Evolutionary conservation across 92 coral and sea anemone genomes (phyloP), one percentile per base, ranked within the genome.

Genomic region (Galaxea fascicularis): DNA sequence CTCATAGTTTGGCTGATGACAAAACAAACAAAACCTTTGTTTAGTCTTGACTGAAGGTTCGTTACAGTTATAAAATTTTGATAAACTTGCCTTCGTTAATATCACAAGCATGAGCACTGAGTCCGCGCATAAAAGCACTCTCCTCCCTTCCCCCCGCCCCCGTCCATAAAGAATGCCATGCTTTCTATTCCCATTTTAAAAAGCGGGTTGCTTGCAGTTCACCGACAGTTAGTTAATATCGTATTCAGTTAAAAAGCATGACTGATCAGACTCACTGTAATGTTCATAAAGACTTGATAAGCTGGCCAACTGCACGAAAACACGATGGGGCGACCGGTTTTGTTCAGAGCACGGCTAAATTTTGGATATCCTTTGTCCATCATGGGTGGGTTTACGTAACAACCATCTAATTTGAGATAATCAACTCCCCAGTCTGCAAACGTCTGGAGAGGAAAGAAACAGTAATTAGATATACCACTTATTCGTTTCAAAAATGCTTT

Each of bases 221-320:
- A 35, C 41, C 41, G 6, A 35, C 41, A 35, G 6, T 35, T 35
- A 6, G 41, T 35, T 35, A 35, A 35, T 6, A 35, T 35, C 11
- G 56, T 11, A 0, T 49, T 49, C 14, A 49, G 56, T 10, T 2
- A 49, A 10, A 49, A 16, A 35, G 51, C 31, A 68, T 31, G 51
- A 21, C 0, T 7, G 77, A 18, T 8, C 21, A 29, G 6, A 79
- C 85, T 70, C 17, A 82, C 94, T 31, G 80, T 82, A 0, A 89
- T 89, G 68, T 85, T 79, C 74, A 80, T 47, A 58, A 49, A 74
- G 47, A 91, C 96, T 68, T 91, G 89, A 72, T 97, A 97, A 8
- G 99, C 99, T 4, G 99, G 99, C 99, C 99, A 97, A 70, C 99
- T 97, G 59, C 99, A 97, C 18, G 99, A 97, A 73, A 95, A 97